Evolutionary conservation across 1,140 invertebrate species (phyloP).

Genomic region (Cyclina sinensis): DNA sequence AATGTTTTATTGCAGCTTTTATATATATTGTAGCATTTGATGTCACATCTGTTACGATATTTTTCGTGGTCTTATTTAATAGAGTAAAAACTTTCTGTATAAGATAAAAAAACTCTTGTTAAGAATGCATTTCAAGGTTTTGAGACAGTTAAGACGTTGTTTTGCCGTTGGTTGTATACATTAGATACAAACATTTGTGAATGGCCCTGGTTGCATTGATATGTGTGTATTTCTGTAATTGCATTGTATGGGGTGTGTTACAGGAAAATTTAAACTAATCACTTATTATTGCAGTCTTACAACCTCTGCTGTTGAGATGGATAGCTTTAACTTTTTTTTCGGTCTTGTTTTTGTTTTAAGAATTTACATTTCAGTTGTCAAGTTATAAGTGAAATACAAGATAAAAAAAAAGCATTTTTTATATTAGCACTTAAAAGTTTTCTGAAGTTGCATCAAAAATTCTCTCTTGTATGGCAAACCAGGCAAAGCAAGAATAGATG

Average conservation of each 20-base stretch:
- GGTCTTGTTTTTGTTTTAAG: too few relatives aligned
- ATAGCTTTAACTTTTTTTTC: too few relatives aligned
- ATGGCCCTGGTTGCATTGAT: not conserved
- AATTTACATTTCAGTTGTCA: too few relatives aligned
- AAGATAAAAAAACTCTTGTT: not conserved
- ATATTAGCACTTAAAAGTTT: too few relatives aligned
- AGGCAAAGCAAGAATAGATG: too few relatives aligned
- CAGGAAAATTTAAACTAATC: not conserved
- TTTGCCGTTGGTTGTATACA: not conserved
- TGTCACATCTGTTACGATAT: not conserved
- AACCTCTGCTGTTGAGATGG: too few relatives aligned
- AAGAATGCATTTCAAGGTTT: not conserved
- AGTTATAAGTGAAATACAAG: too few relatives aligned
- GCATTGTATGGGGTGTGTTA: not conserved
- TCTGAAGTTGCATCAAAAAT: too few relatives aligned
- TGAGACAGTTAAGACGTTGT: not conserved
- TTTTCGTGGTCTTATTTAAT: not conserved
- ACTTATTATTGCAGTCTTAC: not conserved
- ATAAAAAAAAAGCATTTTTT: too few relatives aligned
- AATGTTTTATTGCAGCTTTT: too few relatives aligned
- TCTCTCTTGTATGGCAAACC: too few relatives aligned
- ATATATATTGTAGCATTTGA: too few relatives aligned
- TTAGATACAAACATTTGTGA: constrained; percentile 1
- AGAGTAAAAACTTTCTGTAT: not conserved
- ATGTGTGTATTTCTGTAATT: not conserved